These are phyloP conservation scores for Dromiciops gliroides DNA, from an alignment of 2,113 vertebrate genomes.

Conservation along the genomic window DNA sequence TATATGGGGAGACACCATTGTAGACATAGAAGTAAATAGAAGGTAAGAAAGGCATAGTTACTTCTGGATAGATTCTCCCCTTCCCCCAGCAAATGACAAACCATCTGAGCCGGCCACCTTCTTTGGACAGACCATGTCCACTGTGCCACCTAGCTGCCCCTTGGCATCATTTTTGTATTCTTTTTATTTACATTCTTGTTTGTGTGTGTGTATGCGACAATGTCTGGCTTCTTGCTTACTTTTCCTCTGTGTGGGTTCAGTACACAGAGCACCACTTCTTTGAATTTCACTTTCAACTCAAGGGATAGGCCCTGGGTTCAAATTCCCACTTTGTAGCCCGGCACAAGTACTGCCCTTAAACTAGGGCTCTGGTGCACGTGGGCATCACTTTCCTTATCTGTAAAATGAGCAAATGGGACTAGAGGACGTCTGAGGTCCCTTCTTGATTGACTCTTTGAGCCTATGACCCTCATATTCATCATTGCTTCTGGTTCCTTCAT, in stretches of 20 bases:
- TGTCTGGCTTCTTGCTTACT: neutral
- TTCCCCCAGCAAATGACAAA: neutral
- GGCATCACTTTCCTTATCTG: neutral
- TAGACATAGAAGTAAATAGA: neutral
- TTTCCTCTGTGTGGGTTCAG: neutral
- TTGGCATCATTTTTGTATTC: neutral
- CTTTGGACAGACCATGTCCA: neutral
- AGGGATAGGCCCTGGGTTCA: neutral
- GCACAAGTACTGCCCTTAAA: neutral
- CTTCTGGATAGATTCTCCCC: neutral
- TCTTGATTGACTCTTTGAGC: neutral
- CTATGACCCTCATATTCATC: neutral
- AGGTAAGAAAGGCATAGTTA: neutral
- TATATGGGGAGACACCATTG: neutral
- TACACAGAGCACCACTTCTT: neutral
- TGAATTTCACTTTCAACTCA: neutral
- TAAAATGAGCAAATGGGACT: neutral
- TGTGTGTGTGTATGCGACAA: neutral
- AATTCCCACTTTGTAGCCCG: neutral
- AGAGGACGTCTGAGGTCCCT: neutral
- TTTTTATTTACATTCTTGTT: neutral
- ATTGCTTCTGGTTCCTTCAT: neutral
- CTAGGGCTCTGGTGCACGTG: neutral
- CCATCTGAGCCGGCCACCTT: rapidly evolving
- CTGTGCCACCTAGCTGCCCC: too few relatives aligned